These are phyloP conservation scores for Ylistrum balloti DNA, from an alignment of 1,140 invertebrate species.

Conservation along the genomic window DNA sequence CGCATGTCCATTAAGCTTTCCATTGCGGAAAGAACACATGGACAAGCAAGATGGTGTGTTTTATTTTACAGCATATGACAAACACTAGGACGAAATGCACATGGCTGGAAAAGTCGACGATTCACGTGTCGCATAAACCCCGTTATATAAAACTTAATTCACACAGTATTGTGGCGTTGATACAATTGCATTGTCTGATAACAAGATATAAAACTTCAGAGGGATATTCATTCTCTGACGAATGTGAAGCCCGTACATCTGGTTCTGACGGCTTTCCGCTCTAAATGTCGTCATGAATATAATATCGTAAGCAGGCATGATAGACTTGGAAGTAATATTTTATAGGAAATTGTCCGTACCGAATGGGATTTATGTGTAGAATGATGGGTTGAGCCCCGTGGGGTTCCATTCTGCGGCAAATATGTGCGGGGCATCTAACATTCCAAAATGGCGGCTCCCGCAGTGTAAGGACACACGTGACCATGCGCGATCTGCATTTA, in stretches of 20 bases:
- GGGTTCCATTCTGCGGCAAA: conserved; percentile 37
- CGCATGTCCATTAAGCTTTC: too few species aligned
- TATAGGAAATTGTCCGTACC: conserved; percentile 11
- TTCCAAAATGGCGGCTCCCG: conserved; percentile 29
- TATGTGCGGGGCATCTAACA: conserved; percentile 9
- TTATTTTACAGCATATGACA: too few species aligned
- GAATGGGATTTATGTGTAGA: conserved; percentile 25
- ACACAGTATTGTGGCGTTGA: neutral
- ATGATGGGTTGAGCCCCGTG: neutral
- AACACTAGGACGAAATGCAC: too few species aligned
- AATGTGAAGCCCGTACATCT: neutral
- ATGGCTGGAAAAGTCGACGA: too few species aligned
- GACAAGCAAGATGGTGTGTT: too few species aligned
- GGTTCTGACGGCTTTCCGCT: conserved; percentile 13
- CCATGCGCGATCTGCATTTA: conserved; percentile 12
- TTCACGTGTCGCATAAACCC: too few species aligned
- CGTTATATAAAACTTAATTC: too few species aligned
- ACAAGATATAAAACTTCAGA: neutral
- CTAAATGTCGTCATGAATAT: conserved; percentile 1
- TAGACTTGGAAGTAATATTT: conserved; percentile 29
- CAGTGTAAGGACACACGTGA: neutral
- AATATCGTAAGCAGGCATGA: conserved; percentile 12
- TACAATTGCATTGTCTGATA: neutral
- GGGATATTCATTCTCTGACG: neutral
- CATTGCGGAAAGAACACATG: too few species aligned